A percentile compares a stretch with the other conserved stretches of the same genome.
Evolutionary conservation across 2,797 vertebrate species (phyloP).

Genomic region (Yasuhikotakia modesta): DNA sequence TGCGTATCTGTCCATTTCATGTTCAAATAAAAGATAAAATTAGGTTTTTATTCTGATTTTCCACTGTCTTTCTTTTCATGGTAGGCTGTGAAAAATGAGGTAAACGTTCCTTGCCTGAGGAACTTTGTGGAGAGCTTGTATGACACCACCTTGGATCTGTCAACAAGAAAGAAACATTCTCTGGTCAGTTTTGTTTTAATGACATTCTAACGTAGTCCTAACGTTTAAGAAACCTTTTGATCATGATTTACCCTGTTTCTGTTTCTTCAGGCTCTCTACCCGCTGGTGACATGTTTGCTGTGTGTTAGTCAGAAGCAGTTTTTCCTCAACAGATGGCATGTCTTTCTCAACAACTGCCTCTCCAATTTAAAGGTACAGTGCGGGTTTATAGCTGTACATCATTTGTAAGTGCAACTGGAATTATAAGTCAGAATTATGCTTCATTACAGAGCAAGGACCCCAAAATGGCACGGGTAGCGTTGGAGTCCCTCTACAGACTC

Average conservation of each 20-base stretch:
- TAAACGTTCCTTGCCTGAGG: constrained; percentile 96
- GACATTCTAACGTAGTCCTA: not conserved
- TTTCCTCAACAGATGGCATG: constrained; percentile 95
- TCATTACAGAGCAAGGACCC: constrained; percentile 92
- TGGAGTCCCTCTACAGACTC: constrained; percentile 95
- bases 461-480: constrained; percentile 97
- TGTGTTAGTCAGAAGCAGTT: constrained; percentile 99
- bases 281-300: constrained; percentile 94
- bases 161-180: constrained; percentile 97
- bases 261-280: constrained; percentile 88
- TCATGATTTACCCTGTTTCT: constrained; percentile 45
- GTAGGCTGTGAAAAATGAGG: constrained; percentile 98
- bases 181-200: constrained; percentile 79
- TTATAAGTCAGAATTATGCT: not conserved
- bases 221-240: not conserved
- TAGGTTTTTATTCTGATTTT: not conserved
- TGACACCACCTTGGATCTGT: constrained; percentile 94
- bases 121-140: constrained; percentile 98
- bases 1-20: not conserved
- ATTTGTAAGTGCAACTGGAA: not conserved
- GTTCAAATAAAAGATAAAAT: not conserved
- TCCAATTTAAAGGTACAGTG: constrained; percentile 92
- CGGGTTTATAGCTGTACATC: not conserved
- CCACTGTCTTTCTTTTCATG: not conserved
- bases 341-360: constrained; percentile 98